Evolutionary conservation across 2,797 vertebrate species (phyloP), one percentile per base, ranked within the genome.

Genomic region (Podarcis siculus): DNA sequence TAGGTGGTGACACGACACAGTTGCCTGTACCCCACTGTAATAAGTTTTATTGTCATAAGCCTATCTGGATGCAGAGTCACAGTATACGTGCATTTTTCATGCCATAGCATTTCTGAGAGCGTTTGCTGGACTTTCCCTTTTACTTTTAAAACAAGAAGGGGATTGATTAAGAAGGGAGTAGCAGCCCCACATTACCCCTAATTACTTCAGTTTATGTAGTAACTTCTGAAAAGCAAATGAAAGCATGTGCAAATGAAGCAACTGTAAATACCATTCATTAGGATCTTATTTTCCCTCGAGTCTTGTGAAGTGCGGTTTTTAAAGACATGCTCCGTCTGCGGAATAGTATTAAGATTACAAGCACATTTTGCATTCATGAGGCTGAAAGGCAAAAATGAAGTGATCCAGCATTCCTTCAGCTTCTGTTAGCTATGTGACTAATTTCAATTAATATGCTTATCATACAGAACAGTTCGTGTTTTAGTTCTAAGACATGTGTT

Each of bases 221-320:
- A 94, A 95, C 94, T 97, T 94, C 89, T 93, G 93, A 90, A 96
- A 94, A 95, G 94, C 94, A 94, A 94, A 95, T 90, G 95, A 95
- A 95, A 93, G 94, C 91, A 78, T 79, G 86, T 95, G 93, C 95
- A 95, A 95, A 95, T 89, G 93, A 95, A 85, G 88, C 93, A 96
- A 95, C 95, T 96, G 96, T 97, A 97, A 97, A 97, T 96, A 97
- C 93, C 94, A 90, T 96, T 97, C 96, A 96, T 97, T 97, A 97
- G 96, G 95, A 96, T 96, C 95, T 97, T 96, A 95, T 94, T 96
- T 96, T 97, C 97, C 97, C 96, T 93, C 91, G 97, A 97, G 97
- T 95, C 96, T 94, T 96, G 90, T 95, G 94, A 96, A 97, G 95
- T 96, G 93, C 92, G 93, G 95, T 95, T 96, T 97, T 95, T 97